Base-by-base conservation (phyloP, 2,888 invertebrate genomes). In the Cecidostiba fungosa region DNA sequence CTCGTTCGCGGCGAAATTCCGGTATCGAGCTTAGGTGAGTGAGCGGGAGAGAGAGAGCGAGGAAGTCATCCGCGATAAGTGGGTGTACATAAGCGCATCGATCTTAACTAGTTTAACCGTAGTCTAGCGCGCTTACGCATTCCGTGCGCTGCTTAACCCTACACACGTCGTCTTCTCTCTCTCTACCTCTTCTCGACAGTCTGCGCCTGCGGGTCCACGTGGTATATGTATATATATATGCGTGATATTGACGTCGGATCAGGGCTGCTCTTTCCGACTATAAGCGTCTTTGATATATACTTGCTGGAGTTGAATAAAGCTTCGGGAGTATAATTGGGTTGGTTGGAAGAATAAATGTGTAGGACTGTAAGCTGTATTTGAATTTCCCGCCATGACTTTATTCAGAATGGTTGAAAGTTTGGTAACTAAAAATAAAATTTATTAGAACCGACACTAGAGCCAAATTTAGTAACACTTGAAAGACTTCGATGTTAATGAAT, bases 21-120 rank as follows among this genome's bases (percentile, higher is more conserved):
- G 10, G 23, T 19, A 8, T 50, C 4, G n/a, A n/a, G n/a, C 54
- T 8, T 59, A 3, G 23, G 16, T 5, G 47, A 47, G 43, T 8
- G 43, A 12, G 8, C 43, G 10, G 8, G 47, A 16, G 39, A 36
- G n/a, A n/a, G n/a, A n/a, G n/a, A n/a, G 47, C 74, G 29, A 26
- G 29, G 50, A 76, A 76, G 74, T 50, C 74, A 76, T 47, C 50
- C 50, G 74, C 74, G 74, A 76, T 76, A 76, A 76, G 74, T 76
- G 74, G 32, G 29, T 50, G 74, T 50, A 76, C 74, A 32, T 23
- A 50, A 29, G 50, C 47, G 54, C 50, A 76, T 76, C 74, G 74
- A 76, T 76, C 74, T 76, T 76, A 76, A 76, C 74, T 50, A 32
- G 50, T 76, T 76, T 76, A 76, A 19, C 54, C 74, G 36, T 19